Conservation (phyloP, 2,113 vertebrate species). For the Dipodomys stephensi region DNA sequence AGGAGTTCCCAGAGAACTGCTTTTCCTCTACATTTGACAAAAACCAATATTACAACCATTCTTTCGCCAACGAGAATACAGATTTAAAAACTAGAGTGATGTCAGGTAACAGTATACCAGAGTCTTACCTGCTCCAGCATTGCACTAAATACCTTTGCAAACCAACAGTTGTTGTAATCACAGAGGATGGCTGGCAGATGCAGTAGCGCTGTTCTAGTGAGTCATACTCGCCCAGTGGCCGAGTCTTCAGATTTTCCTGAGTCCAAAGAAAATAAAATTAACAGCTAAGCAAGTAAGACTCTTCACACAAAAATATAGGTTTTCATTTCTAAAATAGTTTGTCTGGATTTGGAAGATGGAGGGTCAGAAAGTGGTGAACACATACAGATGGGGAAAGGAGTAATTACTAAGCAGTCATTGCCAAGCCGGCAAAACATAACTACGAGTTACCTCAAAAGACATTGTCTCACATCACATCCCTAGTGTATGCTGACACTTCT, state of each 20-base stretch:
- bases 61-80: not conserved
- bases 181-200: not conserved
- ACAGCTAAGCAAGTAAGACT: conserved; percentile 13
- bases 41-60: conserved; percentile 2
- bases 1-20: conserved; percentile 34
- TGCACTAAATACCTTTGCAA: not conserved
- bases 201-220: not conserved
- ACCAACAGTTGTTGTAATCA: not conserved
- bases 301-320: conserved; percentile 7
- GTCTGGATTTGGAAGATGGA: conserved; percentile 4
- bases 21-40: conserved; percentile 43
- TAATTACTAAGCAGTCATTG: not conserved
- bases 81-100: not conserved
- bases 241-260: not conserved
- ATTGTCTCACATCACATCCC: not conserved
- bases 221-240: not conserved
- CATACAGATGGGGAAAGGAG: not conserved
- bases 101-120: not conserved
- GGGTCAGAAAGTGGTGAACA: not conserved
- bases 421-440: not conserved
- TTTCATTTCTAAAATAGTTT: conserved; percentile 44
- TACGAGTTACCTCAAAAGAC: not conserved
- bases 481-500: not conserved
- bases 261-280: not conserved
- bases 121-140: not conserved